These are phyloP conservation scores for Sisyra terminalis DNA, from an alignment of 2,888 invertebrate species.

Conservation along the genomic window DNA sequence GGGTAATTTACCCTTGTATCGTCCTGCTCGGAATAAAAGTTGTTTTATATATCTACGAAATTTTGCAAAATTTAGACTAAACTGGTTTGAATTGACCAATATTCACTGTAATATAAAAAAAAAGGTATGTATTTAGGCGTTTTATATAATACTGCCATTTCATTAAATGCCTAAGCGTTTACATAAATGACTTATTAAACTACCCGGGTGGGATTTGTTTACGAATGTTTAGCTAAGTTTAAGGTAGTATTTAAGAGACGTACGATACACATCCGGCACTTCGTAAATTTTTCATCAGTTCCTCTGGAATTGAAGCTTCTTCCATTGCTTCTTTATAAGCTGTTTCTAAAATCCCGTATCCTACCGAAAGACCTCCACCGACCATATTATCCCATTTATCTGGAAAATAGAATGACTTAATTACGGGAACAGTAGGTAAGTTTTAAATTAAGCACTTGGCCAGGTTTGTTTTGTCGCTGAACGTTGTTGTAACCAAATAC, in stretches of 20 bases:
- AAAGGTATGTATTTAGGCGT: too few species aligned
- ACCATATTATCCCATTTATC: constrained; percentile 92
- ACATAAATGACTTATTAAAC: too few species aligned
- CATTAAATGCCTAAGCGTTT: too few species aligned
- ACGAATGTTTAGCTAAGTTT: too few species aligned
- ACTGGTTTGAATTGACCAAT: too few species aligned
- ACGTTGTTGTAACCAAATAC: constrained; percentile 85
- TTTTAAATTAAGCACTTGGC: constrained; percentile 42
- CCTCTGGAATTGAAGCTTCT: constrained; percentile 77
- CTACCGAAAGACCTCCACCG: constrained; percentile 81
- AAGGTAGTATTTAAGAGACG: constrained; percentile 17
- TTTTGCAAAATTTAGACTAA: too few species aligned
- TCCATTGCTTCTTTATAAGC: constrained; percentile 87
- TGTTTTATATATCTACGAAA: too few species aligned
- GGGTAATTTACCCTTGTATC: too few species aligned
- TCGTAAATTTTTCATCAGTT: constrained; percentile 56
- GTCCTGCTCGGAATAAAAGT: too few species aligned
- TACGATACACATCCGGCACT: constrained; percentile 73
- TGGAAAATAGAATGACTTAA: constrained; percentile 15
- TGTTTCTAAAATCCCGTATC: constrained; percentile 75
- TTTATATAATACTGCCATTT: too few species aligned
- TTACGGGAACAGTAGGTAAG: neutral
- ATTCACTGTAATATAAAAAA: too few species aligned
- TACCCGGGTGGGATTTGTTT: too few species aligned
- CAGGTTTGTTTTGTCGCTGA: constrained; percentile 87